A percentile compares a stretch with the other conserved stretches of the same genome.
These are phyloP conservation scores for Lithodes maja DNA, from an alignment of 2,888 invertebrate genomes.

Conservation along the genomic window DNA sequence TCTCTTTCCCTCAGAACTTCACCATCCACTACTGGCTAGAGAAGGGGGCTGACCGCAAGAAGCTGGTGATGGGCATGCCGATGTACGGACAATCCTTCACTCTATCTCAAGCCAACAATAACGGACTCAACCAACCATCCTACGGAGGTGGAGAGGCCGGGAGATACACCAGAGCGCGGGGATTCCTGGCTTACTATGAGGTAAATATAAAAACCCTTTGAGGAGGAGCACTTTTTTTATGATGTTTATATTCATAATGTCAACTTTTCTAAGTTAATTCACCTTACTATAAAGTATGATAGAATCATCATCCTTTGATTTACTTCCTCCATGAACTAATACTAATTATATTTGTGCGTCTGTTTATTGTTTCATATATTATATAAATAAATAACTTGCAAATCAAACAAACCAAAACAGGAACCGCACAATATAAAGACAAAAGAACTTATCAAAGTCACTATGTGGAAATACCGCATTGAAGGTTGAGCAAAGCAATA, in stretches of 20 bases:
- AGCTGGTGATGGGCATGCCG: slow-evolving; percentile 83
- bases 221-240: not conserved
- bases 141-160: slow-evolving; percentile 83
- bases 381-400: no score
- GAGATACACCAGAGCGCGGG: slow-evolving; percentile 82
- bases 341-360: no score
- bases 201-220: no score
- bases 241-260: not conserved
- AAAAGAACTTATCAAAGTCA: no score
- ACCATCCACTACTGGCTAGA: slow-evolving; percentile 85
- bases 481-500: no score
- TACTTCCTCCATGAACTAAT: no score
- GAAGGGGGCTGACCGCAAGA: slow-evolving; percentile 81
- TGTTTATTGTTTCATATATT: no score
- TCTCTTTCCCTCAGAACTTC: slow-evolving; percentile 81
- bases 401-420: no score
- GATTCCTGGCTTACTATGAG: slow-evolving; percentile 85
- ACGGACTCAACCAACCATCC: slow-evolving; percentile 82
- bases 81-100: slow-evolving; percentile 94
- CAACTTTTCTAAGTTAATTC: not conserved
- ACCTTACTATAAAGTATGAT: not conserved
- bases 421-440: no score
- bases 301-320: no score
- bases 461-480: no score
- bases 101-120: slow-evolving; percentile 79